Evolutionary conservation across 2,113 vertebrate genomes (phyloP).

Genomic region (Neolamprologus sp.): DNA sequence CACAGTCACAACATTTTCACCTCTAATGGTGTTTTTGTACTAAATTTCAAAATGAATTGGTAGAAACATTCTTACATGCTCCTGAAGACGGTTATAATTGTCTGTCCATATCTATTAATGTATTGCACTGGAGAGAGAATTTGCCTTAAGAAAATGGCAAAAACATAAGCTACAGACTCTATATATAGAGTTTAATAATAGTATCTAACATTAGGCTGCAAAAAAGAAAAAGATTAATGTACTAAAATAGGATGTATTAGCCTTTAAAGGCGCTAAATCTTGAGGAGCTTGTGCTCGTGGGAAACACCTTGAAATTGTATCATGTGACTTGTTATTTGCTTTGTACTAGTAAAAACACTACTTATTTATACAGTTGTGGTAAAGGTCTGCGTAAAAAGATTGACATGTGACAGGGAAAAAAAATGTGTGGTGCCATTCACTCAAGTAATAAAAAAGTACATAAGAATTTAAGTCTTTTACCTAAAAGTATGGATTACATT

Average conservation of each 20-base stretch:
- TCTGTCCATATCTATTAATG: background rate
- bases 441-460: slow-evolving; percentile 67
- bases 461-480: slow-evolving; percentile 65
- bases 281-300: background rate
- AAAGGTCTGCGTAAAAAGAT: slow-evolving; percentile 41
- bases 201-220: background rate
- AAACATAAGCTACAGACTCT: background rate
- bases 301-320: background rate
- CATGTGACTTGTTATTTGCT: background rate
- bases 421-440: slow-evolving; percentile 42
- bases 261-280: background rate
- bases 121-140: background rate
- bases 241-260: background rate
- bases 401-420: slow-evolving; percentile 44
- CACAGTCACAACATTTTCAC: slow-evolving; percentile 22
- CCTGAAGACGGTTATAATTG: background rate
- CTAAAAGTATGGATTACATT: slow-evolving; percentile 74
- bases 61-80: background rate
- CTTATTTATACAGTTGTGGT: slow-evolving; percentile 23
- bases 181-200: background rate
- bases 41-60: background rate
- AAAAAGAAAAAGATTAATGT: background rate
- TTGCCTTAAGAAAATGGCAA: background rate
- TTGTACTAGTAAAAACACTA: slow-evolving; percentile 11
- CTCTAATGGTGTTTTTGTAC: background rate